phyloP scores from a whole-genome alignment of 1,140 invertebrate genomes.

The Coelopa frigida region DNA sequence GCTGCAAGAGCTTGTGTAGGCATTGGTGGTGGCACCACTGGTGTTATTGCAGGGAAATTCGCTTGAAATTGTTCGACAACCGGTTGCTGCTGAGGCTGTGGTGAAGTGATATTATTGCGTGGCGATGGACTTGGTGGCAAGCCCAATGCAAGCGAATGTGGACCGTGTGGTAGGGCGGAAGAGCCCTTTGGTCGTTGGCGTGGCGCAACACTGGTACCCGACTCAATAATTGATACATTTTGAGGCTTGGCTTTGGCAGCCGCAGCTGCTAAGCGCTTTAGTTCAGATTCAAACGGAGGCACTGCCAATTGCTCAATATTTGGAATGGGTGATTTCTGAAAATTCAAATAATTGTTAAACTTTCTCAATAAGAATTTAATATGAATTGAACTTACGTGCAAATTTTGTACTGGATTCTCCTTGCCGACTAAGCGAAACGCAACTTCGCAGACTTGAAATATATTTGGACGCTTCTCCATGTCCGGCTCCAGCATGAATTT shows the following conservation, averaged over 20 bases:
- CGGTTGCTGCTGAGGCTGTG: slow-evolving; percentile 30
- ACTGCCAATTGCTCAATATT: slow-evolving; percentile 57
- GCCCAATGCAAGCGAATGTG: slow-evolving; percentile 46
- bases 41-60: slow-evolving; percentile 41
- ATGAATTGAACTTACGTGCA: slow-evolving; percentile 57
- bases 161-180: slow-evolving; percentile 39
- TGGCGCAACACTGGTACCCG: slow-evolving; percentile 73
- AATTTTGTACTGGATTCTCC: slow-evolving; percentile 74
- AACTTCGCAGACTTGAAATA: slow-evolving; percentile 78
- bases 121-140: slow-evolving; percentile 47
- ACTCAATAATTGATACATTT: slow-evolving; percentile 50
- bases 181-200: slow-evolving; percentile 72
- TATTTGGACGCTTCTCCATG: slow-evolving; percentile 75
- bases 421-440: slow-evolving; percentile 68
- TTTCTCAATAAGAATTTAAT: not conserved
- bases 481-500: slow-evolving; percentile 82
- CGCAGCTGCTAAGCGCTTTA: slow-evolving; percentile 51
- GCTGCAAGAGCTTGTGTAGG: too few species aligned
- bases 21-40: slow-evolving; percentile 22
- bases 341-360: not conserved
- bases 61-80: slow-evolving; percentile 43
- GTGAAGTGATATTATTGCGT: slow-evolving; percentile 40
- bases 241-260: slow-evolving; percentile 40
- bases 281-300: slow-evolving; percentile 59
- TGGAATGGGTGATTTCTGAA: slow-evolving; percentile 58